Base-by-base conservation (phyloP, 2,797 vertebrate genomes). In the Lates japonicus region DNA sequence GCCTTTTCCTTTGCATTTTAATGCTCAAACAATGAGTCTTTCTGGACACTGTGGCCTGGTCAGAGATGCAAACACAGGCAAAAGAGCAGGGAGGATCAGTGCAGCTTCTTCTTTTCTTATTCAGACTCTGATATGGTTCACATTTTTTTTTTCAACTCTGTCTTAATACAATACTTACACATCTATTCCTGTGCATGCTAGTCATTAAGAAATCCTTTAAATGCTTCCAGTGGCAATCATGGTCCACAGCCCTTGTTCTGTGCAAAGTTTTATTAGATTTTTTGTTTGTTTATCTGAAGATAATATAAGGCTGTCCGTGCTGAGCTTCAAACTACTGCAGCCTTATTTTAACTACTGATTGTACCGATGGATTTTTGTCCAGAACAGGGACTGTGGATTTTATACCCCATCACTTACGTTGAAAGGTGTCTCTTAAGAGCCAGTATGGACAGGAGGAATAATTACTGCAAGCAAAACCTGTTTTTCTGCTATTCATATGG, bases 21-120 rank as follows among this genome's bases (percentile, higher is more conserved):
- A 25, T 9, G 17, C 63, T 16, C 29, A 86, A 81, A 90, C 88
- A 90, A 83, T 62, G n/a, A 80, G 48, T 63, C 84, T 75, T 77
- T 83, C 79, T 88, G 55, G 72, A 51, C 17, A 5, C 73, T 22
- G 41, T 29, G 57, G 51, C 66, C 52, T 39, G 46, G 9, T 58
- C 71, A 68, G 39, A 48, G 67, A 80, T 61, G 71, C 80, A 83
- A 77, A 78, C 41, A 54, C 69, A 78, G 76, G 57, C 84, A 78
- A 78, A 70, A 48, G n/a, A 71, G n/a, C n/a, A n/a, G n/a, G 54
- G 57, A 57, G 63, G 5, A 55, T 39, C 17, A 44, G 58, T n/a
- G n/a, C 8, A 31, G 62, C 62, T 63, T 70, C n/a, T 70, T 63
- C 66, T 63, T 22, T 14, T 41, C 49, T 61, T 33, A 14, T 10